Evolutionary conservation across 2,888 invertebrate species (phyloP).

Genomic region (Tenthredo distinguenda): DNA sequence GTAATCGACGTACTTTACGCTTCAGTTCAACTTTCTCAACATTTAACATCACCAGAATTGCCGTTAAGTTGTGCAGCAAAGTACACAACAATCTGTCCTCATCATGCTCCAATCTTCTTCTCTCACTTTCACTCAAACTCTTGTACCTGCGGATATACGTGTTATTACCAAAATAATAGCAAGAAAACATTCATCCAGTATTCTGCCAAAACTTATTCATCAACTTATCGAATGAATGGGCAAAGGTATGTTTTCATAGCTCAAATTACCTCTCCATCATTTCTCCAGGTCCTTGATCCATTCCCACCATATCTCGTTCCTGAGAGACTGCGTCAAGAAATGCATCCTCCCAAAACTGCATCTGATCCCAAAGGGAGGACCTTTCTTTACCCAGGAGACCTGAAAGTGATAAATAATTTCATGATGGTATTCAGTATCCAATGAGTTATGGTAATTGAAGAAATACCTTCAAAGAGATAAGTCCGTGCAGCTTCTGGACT

Average conservation of each 20-base stretch:
- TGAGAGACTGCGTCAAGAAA: constrained; percentile 98
- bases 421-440: background rate
- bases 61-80: constrained; percentile 97
- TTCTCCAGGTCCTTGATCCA: constrained; percentile 99
- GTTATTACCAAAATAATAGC: background rate
- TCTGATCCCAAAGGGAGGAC: constrained; percentile 97
- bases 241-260: background rate
- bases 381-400: constrained; percentile 86
- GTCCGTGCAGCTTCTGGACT: constrained; percentile 94
- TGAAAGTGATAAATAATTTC: constrained; percentile 58
- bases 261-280: constrained; percentile 93
- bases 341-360: constrained; percentile 99
- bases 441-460: constrained; percentile 64
- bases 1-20: constrained; percentile 92
- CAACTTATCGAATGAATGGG: constrained; percentile 62
- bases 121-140: constrained; percentile 93
- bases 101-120: constrained; percentile 97
- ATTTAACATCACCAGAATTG: constrained; percentile 96
- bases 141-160: constrained; percentile 84
- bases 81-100: constrained; percentile 97
- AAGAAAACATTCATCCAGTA: background rate
- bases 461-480: constrained; percentile 94
- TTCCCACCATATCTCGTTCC: constrained; percentile 98
- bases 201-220: background rate
- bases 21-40: constrained; percentile 91